phyloP scores from a whole-genome alignment of 2,797 vertebrate species.

The Ctenopoma multispine region DNA sequence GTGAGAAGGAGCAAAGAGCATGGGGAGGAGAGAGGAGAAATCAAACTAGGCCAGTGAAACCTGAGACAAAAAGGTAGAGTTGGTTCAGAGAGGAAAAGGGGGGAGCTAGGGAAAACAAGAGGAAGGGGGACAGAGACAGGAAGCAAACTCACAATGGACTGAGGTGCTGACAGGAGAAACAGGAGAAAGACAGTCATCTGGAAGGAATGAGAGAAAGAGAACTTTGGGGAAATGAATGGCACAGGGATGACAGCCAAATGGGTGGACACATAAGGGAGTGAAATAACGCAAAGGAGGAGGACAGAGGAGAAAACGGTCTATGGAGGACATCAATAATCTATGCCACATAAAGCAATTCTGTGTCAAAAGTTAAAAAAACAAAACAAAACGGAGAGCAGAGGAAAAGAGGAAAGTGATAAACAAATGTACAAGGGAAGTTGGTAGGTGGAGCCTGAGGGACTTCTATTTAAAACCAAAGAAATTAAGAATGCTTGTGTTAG shows the following conservation, averaged over 20 bases:
- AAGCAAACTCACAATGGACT: conserved; percentile 50
- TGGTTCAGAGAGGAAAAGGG: conserved; percentile 38
- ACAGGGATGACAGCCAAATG: conserved; percentile 63
- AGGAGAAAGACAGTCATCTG: conserved; percentile 56
- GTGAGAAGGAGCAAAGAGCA: conserved; percentile 35
- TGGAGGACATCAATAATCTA: conserved; percentile 70
- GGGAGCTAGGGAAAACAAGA: not conserved
- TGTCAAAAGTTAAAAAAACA: conserved; percentile 43
- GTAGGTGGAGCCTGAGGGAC: conserved; percentile 64
- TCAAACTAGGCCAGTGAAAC: conserved; percentile 68
- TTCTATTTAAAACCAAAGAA: conserved; percentile 78
- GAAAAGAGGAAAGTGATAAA: conserved; percentile 25
- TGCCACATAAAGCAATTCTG: conserved; percentile 65
- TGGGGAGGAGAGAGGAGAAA: conserved; percentile 20
- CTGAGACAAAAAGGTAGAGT: conserved; percentile 39
- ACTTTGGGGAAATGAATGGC: conserved; percentile 60
- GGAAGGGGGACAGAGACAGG: conserved; percentile 17
- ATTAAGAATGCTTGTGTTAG: conserved; percentile 69
- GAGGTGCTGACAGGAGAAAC: conserved; percentile 46
- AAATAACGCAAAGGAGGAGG: conserved; percentile 43
- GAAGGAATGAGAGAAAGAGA: conserved; percentile 66
- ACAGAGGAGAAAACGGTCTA: conserved; percentile 32
- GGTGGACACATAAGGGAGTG: conserved; percentile 48
- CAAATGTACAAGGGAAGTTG: conserved; percentile 65
- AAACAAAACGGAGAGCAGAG: conserved; percentile 13